Base-by-base conservation (phyloP, 2,888 invertebrate genomes). In the Alitta virens region DNA sequence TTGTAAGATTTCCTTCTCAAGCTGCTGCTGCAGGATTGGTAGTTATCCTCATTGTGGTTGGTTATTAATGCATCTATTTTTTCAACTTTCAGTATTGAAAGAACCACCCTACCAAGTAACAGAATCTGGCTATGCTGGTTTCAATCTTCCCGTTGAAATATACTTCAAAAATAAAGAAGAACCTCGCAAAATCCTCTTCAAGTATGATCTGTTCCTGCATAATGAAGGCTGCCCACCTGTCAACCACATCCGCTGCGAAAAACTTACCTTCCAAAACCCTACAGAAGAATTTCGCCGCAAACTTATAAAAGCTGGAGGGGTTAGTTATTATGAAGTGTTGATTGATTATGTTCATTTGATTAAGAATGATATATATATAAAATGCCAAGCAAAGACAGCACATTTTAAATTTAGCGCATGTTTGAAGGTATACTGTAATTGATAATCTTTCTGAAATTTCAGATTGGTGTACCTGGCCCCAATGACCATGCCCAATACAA, bases 101-200 rank as follows among this genome's bases (percentile, higher is more conserved):
- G 92, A 93, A 70, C 93, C 95, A 56, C 96, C 96, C 1, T 97
- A 91, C 83, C 84, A 87, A 56, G 87, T 97, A 33, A 89, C 90
- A 73, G 95, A 96, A 81, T 91, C 92, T n/a, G 96, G 97, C 5
- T 97, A 97, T 86, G 96, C 94, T 64, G 94, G 96, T 38, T 97
- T 97, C 81, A 86, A 87, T 54, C 85, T 97, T 64, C 91, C 91
- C 0, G 93, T 97, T 74, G 93, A 95, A 77, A 89, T 97, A 71
- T 90, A 91, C 81, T 84, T 84, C 74, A 77, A 76, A 60, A 94
- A 91, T 81, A 91, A 90, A 79, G 92, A 92, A 81, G 93, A 94
- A 77, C 94, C 94, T 12, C 92, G 91, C 80, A 92, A 90, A 76
- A 89, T 92, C 60, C 72, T 72, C 26, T 85, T 75, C 80, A 85